Evolutionary conservation across 2,113 vertebrate genomes (phyloP).

Genomic region (Paramisgurnus dabryanus): DNA sequence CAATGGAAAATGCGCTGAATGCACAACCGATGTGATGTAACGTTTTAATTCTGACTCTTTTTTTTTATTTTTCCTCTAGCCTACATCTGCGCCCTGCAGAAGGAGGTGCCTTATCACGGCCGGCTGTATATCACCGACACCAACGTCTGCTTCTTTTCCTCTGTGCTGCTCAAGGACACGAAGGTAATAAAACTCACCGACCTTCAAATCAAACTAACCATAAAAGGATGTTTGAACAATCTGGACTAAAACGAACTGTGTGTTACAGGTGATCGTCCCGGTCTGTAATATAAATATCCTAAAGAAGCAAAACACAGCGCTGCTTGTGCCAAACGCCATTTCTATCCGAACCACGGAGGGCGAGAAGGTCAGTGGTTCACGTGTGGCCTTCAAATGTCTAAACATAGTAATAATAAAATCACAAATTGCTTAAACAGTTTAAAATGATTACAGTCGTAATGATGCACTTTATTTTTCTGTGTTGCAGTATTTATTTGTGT

Average conservation of each 20-base stretch:
- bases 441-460: too few relatives aligned
- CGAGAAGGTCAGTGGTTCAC: slow-evolving; percentile 76
- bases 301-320: slow-evolving; percentile 85
- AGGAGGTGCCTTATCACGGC: slow-evolving; percentile 83
- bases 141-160: slow-evolving; percentile 82
- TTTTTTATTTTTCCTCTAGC: slow-evolving; percentile 58
- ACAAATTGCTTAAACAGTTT: too few relatives aligned
- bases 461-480: background rate
- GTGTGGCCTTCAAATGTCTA: background rate
- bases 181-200: slow-evolving; percentile 69
- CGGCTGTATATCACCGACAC: slow-evolving; percentile 79
- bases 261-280: slow-evolving; percentile 75
- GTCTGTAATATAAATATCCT: slow-evolving; percentile 70
- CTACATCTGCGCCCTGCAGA: slow-evolving; percentile 85
- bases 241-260: background rate
- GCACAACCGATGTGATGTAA: slow-evolving; percentile 8
- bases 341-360: slow-evolving; percentile 77
- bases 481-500: slow-evolving; percentile 80
- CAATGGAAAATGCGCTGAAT: background rate
- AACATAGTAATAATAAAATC: too few relatives aligned
- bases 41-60: slow-evolving; percentile 8
- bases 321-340: slow-evolving; percentile 86
- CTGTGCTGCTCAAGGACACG: slow-evolving; percentile 80
- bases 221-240: background rate
- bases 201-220: background rate